A percentile compares a stretch with the other conserved stretches of the same genome.
Conservation (phyloP, 2,113 vertebrate species). For the Catharus bicknelli region DNA sequence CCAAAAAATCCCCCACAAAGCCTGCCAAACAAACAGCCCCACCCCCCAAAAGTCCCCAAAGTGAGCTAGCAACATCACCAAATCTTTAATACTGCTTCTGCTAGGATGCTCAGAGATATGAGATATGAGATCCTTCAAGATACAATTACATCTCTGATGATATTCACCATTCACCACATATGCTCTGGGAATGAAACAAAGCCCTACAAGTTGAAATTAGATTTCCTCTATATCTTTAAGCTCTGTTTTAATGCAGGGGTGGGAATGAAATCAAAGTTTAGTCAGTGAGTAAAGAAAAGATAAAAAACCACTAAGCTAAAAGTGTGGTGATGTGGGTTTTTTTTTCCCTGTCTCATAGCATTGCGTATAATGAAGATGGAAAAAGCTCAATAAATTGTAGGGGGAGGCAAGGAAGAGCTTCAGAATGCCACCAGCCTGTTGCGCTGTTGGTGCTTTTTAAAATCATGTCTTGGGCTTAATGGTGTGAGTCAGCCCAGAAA, state of each 20-base stretch:
- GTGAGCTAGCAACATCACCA: background rate
- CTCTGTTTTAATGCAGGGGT: background rate
- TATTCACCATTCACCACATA: background rate
- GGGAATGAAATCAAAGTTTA: slow-evolving; percentile 23
- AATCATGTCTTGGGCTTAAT: background rate
- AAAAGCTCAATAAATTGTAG: accelerated
- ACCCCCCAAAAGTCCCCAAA: background rate
- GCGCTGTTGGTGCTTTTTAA: background rate
- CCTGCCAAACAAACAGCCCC: accelerated
- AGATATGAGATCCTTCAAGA: background rate
- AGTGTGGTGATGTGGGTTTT: background rate
- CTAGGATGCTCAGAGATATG: background rate
- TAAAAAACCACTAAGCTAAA: background rate
- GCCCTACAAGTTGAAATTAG: background rate
- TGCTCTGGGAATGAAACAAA: background rate
- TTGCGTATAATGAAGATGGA: background rate
- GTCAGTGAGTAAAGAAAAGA: background rate
- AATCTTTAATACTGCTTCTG: background rate
- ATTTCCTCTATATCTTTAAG: slow-evolving; percentile 16
- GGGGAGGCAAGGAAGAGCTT: background rate
- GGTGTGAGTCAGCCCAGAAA: background rate
- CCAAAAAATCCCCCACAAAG: background rate
- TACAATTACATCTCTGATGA: background rate
- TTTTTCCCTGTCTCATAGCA: background rate
- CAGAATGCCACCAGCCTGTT: background rate